Base-by-base conservation (phyloP, 2,113 vertebrate species). In the Aphyosemion australe region DNA sequence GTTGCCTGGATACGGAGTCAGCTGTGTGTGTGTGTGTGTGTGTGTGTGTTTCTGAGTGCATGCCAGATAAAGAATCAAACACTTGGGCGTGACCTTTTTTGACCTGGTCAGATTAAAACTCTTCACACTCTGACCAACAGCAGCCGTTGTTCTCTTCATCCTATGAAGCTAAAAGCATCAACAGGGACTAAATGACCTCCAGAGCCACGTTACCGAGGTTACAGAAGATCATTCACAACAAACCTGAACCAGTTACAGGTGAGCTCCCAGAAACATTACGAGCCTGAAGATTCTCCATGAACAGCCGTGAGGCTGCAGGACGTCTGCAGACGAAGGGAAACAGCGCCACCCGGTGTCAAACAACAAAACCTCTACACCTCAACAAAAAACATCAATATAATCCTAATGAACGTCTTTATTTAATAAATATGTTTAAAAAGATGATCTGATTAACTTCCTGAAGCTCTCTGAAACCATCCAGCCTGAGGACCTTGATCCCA, bases 1-100 rank as follows among this genome's bases (percentile, higher is more conserved):
- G 84, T 90, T 90, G 88, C 86, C 84, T 81, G 61, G 83, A 87
- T 60, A 89, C 84, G 3, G 67, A 83, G 50, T 72, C 62, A 57
- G 20, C 15, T 56, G 47, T 49, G 34, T 55, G 15, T 39, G 58
- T 2, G 57, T 52, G 8, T 34, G 15, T 12, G 3, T 7, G n/a
- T 26, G 55, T 7, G 10, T 18, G 26, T 26, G 26, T 26, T 26
- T 50, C 31, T 45, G 21, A 61, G 39, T 34, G 39, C 43, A 16
- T 34, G 42, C 31, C 56, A 55, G 20, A 59, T 45, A 68, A 46
- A 39, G 20, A 48, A 9, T 20, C 53, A 60, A 21, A 50, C 21
- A 66, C 7, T 61, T 32, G 37, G 13, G 48, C 15, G 9, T 19
- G 49, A 61, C 45, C 51, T 20, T 46, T 32, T 14, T 19, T 48